Evolutionary conservation across 2,797 vertebrate species (phyloP).

Genomic region (Xerus rutilus): DNA sequence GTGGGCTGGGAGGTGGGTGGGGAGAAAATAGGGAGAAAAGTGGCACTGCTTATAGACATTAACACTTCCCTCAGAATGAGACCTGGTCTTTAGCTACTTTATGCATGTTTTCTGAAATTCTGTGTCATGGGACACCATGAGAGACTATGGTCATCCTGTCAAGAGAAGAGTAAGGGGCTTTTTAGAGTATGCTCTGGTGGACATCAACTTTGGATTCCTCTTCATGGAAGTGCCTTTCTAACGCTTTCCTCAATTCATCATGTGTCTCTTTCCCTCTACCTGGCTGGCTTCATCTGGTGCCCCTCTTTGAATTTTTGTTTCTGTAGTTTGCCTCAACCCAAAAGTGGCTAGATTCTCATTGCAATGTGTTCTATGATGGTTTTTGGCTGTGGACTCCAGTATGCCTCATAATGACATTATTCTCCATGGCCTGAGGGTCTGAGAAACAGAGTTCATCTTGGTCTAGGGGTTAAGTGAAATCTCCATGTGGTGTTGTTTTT

Average conservation of each 20-base stretch:
- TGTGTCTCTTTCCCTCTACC: neutral
- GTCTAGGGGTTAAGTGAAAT: neutral
- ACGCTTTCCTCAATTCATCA: rapidly evolving
- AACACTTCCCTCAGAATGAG: neutral
- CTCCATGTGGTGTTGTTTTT: neutral
- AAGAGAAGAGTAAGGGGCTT: neutral
- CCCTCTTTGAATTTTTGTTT: neutral
- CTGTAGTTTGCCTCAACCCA: neutral
- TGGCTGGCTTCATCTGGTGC: neutral
- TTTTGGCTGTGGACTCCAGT: neutral
- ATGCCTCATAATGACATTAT: neutral
- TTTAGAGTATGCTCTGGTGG: neutral
- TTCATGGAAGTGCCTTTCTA: neutral
- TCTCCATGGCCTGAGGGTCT: neutral
- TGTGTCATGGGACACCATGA: neutral
- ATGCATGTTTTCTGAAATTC: neutral
- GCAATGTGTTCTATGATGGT: neutral
- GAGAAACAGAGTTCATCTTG: slow-evolving; percentile 16
- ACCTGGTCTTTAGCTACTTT: neutral
- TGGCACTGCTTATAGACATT: neutral
- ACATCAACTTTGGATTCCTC: neutral
- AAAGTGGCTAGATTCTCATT: neutral
- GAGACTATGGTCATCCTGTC: neutral
- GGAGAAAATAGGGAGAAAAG: neutral
- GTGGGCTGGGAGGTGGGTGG: neutral